phyloP scores from a whole-genome alignment of 2,113 vertebrate species.

The Ifrita kowaldi region DNA sequence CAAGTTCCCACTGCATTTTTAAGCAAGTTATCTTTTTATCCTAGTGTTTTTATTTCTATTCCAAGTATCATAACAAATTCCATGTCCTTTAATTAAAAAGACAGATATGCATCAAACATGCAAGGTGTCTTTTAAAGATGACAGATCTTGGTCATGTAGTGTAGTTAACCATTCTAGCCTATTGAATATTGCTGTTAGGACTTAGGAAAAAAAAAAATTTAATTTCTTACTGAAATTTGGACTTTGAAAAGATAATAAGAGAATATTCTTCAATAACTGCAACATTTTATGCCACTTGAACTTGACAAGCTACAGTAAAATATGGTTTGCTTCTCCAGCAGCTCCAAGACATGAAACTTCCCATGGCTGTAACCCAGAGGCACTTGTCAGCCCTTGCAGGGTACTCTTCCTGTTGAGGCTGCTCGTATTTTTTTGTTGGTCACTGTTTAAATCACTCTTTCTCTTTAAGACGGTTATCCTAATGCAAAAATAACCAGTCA shows the following conservation, averaged over 20 bases:
- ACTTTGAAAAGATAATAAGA: neutral
- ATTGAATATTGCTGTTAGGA: neutral
- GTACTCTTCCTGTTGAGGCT: constrained; percentile 9
- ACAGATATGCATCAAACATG: neutral
- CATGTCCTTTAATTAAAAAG: neutral
- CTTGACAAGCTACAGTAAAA: neutral
- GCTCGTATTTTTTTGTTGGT: neutral
- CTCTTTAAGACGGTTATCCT: constrained; percentile 49
- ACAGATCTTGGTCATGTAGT: neutral
- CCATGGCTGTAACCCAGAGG: neutral
- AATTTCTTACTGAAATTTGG: neutral
- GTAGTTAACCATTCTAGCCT: neutral
- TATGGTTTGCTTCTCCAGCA: neutral
- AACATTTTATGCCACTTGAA: neutral
- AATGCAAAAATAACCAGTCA: constrained; percentile 40
- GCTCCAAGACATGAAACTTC: neutral
- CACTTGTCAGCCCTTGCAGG: neutral
- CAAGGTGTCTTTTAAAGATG: neutral
- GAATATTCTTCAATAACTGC: neutral
- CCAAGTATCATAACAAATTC: neutral
- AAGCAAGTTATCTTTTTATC: neutral
- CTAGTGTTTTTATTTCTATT: neutral
- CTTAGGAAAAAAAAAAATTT: neutral
- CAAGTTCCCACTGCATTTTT: neutral
- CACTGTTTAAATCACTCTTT: constrained; percentile 61